Conservation (phyloP, 2,797 vertebrate genomes). For the Lithobates pipiens region DNA sequence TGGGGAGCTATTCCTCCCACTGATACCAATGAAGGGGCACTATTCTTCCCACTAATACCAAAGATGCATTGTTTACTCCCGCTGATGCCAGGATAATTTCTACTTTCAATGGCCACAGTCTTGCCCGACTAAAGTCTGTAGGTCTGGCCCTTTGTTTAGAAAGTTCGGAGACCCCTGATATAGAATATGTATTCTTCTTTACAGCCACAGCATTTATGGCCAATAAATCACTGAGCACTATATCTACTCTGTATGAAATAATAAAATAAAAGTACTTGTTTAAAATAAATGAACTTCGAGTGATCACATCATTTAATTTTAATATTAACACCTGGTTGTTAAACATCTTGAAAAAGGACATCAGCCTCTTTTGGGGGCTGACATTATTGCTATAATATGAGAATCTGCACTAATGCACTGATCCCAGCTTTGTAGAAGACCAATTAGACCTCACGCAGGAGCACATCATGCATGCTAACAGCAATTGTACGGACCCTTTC, state of each 20-base stretch:
- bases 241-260: not conserved
- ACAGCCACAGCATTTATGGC: too few relatives aligned
- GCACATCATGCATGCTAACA: not conserved
- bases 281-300: not conserved
- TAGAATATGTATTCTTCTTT: too few relatives aligned
- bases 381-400: slow-evolving; percentile 3
- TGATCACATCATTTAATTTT: not conserved
- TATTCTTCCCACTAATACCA: too few relatives aligned
- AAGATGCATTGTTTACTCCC: too few relatives aligned
- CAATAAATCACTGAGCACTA: too few relatives aligned
- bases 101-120: too few relatives aligned
- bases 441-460: slow-evolving; percentile 20
- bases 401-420: not conserved
- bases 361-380: not conserved
- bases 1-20: too few relatives aligned
- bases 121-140: too few relatives aligned
- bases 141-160: too few relatives aligned
- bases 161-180: too few relatives aligned
- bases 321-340: slow-evolving; percentile 21
- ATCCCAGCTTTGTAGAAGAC: not conserved
- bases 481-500: not conserved
- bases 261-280: not conserved
- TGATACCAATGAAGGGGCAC: too few relatives aligned
- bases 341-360: slow-evolving; percentile 8
- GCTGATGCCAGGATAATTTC: too few relatives aligned